Base-by-base conservation (phyloP, 2,113 vertebrate genomes). In the Paramormyrops kingsleyae region DNA sequence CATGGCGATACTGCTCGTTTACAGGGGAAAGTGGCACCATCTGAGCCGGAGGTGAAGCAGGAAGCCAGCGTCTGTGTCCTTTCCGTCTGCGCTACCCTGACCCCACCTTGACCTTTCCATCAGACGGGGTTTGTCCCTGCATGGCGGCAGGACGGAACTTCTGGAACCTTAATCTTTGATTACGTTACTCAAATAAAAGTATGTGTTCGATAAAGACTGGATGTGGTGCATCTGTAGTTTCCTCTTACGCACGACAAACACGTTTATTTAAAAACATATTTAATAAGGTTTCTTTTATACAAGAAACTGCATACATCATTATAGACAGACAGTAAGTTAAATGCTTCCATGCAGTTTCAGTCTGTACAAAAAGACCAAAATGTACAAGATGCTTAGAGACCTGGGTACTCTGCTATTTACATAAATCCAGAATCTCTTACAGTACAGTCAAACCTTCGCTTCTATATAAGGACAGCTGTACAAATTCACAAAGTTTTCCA, bases 281-380 rank as follows among this genome's bases (percentile, higher is more conserved):
- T 94, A 94, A 93, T 94, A 94, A 90, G 92, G 94, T 93, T 94
- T 95, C 95, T 97, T 39, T 96, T 95, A 96, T 94, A 93, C 95
- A 96, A 97, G 97, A 97, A 99, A 98, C 96, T 96, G 95, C 96
- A 96, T 97, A 97, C 97, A 97, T 96, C 93, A 95, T 97, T 94
- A 91, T 96, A 97, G 97, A 97, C 96, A 95, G 96, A 97, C 96
- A 97, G 96, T 70, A 70, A 70, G n/a, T 97, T 97, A 98, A 97
- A 93, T 93, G 84, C 95, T 94, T 96, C 95, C 97, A 98, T 97
- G 97, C 97, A 97, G 96, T 96, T 97, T 96, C 97, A 96, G 93
- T 97, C 97, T 97, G 96, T 97, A 97, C 97, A 97, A 97, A 97
- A 97, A 89, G 27, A 21, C 27, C 4, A 50, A 56, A 87, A 39